Evolutionary conservation across 2,113 vertebrate genomes (phyloP).

Genomic region (Nematolebias whitei): DNA sequence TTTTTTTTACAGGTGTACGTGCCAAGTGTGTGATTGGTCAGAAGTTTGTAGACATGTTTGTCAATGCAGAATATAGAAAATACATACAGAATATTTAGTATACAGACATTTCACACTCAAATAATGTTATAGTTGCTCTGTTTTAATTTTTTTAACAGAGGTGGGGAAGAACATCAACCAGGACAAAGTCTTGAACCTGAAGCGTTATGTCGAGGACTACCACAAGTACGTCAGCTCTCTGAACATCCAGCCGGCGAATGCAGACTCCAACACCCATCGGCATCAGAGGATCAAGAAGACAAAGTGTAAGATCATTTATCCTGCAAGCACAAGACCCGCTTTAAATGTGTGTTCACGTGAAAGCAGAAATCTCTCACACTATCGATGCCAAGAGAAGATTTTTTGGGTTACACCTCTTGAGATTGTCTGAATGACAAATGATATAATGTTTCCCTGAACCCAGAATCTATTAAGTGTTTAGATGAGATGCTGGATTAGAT

Average conservation of each 20-base stretch:
- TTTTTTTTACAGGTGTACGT: no score
- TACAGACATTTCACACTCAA: background rate
- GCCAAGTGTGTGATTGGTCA: no score
- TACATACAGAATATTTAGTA: no score
- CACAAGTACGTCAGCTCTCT: slow-evolving; percentile 61
- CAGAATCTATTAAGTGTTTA: slow-evolving; percentile 71
- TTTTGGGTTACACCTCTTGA: slow-evolving; percentile 49
- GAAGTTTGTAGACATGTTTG: no score
- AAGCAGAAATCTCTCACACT: slow-evolving; percentile 14
- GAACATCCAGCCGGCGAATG: slow-evolving; percentile 1
- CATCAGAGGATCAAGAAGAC: slow-evolving; percentile 13
- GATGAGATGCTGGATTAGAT: slow-evolving; percentile 71
- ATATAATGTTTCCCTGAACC: slow-evolving; percentile 58
- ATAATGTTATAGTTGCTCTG: background rate
- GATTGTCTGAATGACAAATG: slow-evolving; percentile 57
- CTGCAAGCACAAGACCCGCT: background rate
- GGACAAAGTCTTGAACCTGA: slow-evolving; percentile 70
- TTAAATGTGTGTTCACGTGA: background rate
- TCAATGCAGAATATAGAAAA: no score
- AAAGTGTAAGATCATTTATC: slow-evolving; percentile 41
- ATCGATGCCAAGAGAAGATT: slow-evolving; percentile 40
- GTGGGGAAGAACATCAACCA: slow-evolving; percentile 81
- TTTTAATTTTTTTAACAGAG: slow-evolving; percentile 61
- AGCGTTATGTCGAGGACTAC: slow-evolving; percentile 74
- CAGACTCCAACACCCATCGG: background rate